phyloP scores from a whole-genome alignment of 2,113 vertebrate genomes.

The Cichladusa arquata region DNA sequence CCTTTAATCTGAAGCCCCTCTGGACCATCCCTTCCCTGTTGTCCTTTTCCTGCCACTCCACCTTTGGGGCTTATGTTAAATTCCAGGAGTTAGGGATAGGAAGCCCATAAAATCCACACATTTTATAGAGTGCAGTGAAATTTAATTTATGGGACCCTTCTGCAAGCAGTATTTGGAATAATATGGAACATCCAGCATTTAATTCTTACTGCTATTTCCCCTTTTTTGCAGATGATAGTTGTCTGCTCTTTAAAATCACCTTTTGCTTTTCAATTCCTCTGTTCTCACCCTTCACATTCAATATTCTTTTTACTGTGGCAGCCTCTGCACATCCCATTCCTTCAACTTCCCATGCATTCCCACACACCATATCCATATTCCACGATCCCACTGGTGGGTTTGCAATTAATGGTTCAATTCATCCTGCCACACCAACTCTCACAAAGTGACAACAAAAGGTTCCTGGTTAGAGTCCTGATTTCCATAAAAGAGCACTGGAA shows the following conservation, averaged over 20 bases:
- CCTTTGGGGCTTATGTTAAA: neutral
- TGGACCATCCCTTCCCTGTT: neutral
- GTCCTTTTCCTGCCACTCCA: neutral
- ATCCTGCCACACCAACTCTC: constrained; percentile 22
- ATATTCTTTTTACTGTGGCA: neutral
- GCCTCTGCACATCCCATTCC: neutral
- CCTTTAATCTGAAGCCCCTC: neutral
- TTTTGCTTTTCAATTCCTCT: neutral
- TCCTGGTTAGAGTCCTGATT: neutral
- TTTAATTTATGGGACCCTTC: neutral
- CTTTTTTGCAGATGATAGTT: neutral
- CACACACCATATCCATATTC: neutral
- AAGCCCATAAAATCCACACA: neutral
- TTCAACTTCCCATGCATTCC: neutral
- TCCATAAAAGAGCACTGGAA: constrained; percentile 24
- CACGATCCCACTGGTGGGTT: neutral
- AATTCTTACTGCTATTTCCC: neutral
- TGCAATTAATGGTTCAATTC: constrained; percentile 25
- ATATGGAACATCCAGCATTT: neutral
- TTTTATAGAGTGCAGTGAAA: neutral
- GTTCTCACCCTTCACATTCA: neutral
- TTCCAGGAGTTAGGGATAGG: neutral
- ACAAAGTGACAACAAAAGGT: neutral
- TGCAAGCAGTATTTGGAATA: neutral
- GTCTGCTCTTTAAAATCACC: neutral